A percentile compares a stretch with the other conserved stretches of the same genome.
These are phyloP conservation scores for Drosophila yooni DNA, from an alignment of 2,888 invertebrate species.

Conservation along the genomic window DNA sequence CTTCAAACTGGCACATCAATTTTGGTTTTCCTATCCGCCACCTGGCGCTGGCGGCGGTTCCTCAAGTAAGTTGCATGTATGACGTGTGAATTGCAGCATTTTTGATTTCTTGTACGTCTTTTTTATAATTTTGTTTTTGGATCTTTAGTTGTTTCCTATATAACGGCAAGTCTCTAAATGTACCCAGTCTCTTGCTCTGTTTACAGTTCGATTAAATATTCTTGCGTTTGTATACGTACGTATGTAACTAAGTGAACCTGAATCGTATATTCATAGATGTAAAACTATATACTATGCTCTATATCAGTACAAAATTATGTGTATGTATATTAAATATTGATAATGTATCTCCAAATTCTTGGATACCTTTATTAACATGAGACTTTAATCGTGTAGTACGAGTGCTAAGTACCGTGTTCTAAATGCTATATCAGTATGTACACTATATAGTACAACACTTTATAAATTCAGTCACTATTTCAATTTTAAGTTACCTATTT, in stretches of 20 bases:
- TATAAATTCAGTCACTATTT: constrained; percentile 20
- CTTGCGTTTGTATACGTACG: constrained; percentile 65
- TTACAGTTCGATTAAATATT: constrained; percentile 62
- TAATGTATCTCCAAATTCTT: constrained; percentile 38
- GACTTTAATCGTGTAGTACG: constrained; percentile 40
- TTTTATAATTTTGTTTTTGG: constrained; percentile 24
- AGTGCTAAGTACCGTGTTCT: constrained; percentile 30
- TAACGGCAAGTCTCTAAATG: constrained; percentile 61
- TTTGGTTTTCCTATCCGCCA: constrained; percentile 94
- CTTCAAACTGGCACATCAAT: constrained; percentile 93
- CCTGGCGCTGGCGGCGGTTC: constrained; percentile 90
- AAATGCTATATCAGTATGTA: constrained; percentile 24
- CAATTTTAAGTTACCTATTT: constrained; percentile 15
- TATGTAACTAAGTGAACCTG: constrained; percentile 63
- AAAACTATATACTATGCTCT: constrained; percentile 40
- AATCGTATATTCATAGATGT: constrained; percentile 57
- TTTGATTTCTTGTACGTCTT: constrained; percentile 45
- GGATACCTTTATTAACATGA: constrained; percentile 25
- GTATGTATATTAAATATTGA: constrained; percentile 49
- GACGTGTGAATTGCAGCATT: constrained; percentile 44
- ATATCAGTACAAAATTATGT: constrained; percentile 38
- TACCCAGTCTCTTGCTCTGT: constrained; percentile 65
- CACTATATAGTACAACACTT: constrained; percentile 23
- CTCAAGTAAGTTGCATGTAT: constrained; percentile 86
- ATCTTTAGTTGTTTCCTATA: constrained; percentile 41